Evolutionary conservation across 2,113 vertebrate species (phyloP), one percentile per base, ranked within the genome.

Genomic region (Centropus unirufus): DNA sequence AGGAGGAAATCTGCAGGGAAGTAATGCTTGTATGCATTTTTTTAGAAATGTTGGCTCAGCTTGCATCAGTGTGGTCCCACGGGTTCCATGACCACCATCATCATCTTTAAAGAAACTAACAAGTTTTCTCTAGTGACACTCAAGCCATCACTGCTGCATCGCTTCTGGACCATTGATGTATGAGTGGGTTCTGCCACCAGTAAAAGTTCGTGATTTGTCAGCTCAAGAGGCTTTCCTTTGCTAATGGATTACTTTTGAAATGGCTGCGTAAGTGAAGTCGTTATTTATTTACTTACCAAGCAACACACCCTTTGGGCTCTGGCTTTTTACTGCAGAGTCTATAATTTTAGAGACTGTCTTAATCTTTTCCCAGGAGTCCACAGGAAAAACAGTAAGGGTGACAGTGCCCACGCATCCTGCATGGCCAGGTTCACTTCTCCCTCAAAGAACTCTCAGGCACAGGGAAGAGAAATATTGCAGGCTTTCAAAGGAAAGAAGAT

Each of bases 1-100:
- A 76, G 68, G 57, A 93, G 27, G 30, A 89, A 93, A 73, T 57
- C 82, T 67, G 46, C 64, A 83, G 92, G 73, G 88, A 95, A 88
- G 68, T 13, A 47, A 62, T 30, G 19, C 36, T 44, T 36, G 13
- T 49, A 66, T 22, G 5, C 58, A 44, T 58, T 66, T 51, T 57
- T 26, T 32, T 4, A 44, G 69, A 66, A 89, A 55, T 11, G 44
- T 40, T 93, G 34, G 29, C 79, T 83, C 55, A 91, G 87, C 47
- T 77, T 69, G 63, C 82, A 91, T 64, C 90, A 83, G 90, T 36
- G 9, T 11, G 26, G 55, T 93, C 94, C 83, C 86, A 62, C 23
- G 85, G 79, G 79, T 14, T 77, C 20, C 67, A 9, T 44, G 44
- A 40, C 72, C 85, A 90, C 52, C 72, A 78, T 81, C 17, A 22